phyloP scores from a whole-genome alignment of 2,113 vertebrate species.

The Brachyhypopomus occidentalis region DNA sequence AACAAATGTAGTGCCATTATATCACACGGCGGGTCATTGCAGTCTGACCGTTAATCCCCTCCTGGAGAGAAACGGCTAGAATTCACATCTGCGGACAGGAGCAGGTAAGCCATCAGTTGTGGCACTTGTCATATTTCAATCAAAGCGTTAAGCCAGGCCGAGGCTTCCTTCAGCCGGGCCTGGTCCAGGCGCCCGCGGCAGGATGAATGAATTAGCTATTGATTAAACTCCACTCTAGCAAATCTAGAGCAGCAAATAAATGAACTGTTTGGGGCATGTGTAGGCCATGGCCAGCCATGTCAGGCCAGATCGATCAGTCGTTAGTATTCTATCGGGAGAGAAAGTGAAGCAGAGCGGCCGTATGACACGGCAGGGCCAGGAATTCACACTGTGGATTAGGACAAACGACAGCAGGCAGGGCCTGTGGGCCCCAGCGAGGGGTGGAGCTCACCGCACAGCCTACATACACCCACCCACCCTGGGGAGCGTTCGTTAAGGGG shows the following conservation, averaged over 20 bases:
- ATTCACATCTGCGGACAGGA: conserved; percentile 65
- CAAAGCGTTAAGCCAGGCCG: conserved; percentile 71
- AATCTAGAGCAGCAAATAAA: conserved; percentile 91
- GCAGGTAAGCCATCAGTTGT: conserved; percentile 64
- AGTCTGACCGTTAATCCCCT: conserved; percentile 58
- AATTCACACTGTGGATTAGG: conserved; percentile 66
- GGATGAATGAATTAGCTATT: conserved; percentile 95
- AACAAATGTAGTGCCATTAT: conserved; percentile 52
- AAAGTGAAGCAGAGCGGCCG: conserved; percentile 77
- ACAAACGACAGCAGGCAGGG: conserved; percentile 53
- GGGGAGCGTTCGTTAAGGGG: not conserved
- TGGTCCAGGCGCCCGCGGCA: conserved; percentile 70
- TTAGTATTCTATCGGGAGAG: conserved; percentile 86
- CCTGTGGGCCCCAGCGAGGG: conserved; percentile 13
- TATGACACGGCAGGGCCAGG: conserved; percentile 78
- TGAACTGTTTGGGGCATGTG: conserved; percentile 86
- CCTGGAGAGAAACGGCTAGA: conserved; percentile 64
- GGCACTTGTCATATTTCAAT: conserved; percentile 82
- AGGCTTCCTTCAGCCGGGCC: conserved; percentile 68
- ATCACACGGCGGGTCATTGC: conserved; percentile 59
- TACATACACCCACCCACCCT: conserved; percentile 4
- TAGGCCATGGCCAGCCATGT: conserved; percentile 84
- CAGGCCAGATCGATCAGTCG: conserved; percentile 83
- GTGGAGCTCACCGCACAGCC: conserved; percentile 36
- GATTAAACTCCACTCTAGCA: conserved; percentile 92